Evolutionary conservation across 2,797 vertebrate genomes (phyloP).

Genomic region (Pachyuromys duprasi): DNA sequence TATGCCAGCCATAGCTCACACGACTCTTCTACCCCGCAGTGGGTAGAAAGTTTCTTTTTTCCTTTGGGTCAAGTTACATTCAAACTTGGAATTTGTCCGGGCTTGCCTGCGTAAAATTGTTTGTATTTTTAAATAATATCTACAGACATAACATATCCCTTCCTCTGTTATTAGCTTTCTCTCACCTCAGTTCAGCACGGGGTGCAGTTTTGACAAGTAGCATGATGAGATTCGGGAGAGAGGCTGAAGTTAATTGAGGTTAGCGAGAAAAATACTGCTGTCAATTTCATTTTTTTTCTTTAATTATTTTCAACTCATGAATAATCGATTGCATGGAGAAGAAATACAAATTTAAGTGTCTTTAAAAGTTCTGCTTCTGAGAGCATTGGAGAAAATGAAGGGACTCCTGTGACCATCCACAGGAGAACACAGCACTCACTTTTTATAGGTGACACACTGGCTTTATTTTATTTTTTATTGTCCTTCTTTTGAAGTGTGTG

Average conservation of each 20-base stretch:
- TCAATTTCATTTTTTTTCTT: constrained; percentile 68
- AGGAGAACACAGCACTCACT: background rate
- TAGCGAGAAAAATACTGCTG: constrained; percentile 76
- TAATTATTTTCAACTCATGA: constrained; percentile 78
- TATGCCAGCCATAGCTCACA: background rate
- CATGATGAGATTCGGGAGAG: constrained; percentile 62
- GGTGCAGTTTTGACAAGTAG: constrained; percentile 64
- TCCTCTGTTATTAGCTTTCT: background rate
- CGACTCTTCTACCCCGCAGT: accelerated
- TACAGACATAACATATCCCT: background rate
- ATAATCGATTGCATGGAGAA: constrained; percentile 71
- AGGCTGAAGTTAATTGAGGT: constrained; percentile 82
- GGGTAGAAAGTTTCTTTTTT: background rate
- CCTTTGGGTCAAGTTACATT: background rate
- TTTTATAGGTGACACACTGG: constrained; percentile 18
- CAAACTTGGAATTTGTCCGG: background rate
- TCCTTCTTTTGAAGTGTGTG: background rate
- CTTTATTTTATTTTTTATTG: background rate
- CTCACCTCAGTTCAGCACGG: background rate
- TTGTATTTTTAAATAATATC: constrained; percentile 1
- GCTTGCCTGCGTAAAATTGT: background rate
- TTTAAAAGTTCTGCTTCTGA: constrained; percentile 4
- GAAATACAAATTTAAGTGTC: constrained; percentile 24
- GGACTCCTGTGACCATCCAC: background rate
- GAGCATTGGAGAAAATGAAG: background rate